These are phyloP conservation scores for Oreonectes daqikongensis DNA, from an alignment of 2,797 vertebrate genomes.

Conservation along the genomic window DNA sequence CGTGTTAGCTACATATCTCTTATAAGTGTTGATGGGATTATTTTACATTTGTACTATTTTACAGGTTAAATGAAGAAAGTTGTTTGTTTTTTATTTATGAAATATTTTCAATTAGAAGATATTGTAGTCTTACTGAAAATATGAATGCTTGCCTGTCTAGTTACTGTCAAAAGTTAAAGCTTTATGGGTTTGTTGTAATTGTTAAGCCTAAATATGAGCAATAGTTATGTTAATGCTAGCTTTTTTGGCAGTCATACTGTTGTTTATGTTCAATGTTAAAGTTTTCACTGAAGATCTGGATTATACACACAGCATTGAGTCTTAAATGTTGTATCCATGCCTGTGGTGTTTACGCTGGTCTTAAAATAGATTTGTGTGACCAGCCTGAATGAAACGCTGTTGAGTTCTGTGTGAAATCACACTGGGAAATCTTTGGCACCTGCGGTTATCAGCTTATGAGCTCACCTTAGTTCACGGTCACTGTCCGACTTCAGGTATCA, in stretches of 20 bases:
- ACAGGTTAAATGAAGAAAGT: background rate
- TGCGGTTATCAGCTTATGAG: background rate
- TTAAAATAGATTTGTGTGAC: conserved; percentile 35
- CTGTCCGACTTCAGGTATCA: background rate
- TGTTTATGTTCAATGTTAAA: background rate
- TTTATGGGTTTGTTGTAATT: background rate
- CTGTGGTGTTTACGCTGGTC: conserved; percentile 10
- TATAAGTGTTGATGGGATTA: conserved; percentile 49
- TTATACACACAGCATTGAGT: conserved; percentile 5
- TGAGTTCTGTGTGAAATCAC: conserved; percentile 7
- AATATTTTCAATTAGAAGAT: background rate
- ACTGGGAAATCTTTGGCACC: conserved; percentile 3
- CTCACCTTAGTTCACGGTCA: background rate
- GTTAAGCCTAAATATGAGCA: too few species aligned
- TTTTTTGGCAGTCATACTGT: too few species aligned
- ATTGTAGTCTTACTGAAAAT: background rate
- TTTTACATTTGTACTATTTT: background rate
- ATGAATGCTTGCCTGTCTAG: too few species aligned
- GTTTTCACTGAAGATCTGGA: conserved; percentile 13
- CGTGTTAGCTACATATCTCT: too few species aligned
- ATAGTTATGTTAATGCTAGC: too few species aligned
- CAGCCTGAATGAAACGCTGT: conserved; percentile 13
- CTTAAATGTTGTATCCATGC: conserved; percentile 4
- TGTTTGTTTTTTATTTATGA: background rate
- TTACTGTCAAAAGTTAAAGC: too few species aligned